phyloP scores from a whole-genome alignment of 2,797 vertebrate species.

The Steatocranus sp. region DNA sequence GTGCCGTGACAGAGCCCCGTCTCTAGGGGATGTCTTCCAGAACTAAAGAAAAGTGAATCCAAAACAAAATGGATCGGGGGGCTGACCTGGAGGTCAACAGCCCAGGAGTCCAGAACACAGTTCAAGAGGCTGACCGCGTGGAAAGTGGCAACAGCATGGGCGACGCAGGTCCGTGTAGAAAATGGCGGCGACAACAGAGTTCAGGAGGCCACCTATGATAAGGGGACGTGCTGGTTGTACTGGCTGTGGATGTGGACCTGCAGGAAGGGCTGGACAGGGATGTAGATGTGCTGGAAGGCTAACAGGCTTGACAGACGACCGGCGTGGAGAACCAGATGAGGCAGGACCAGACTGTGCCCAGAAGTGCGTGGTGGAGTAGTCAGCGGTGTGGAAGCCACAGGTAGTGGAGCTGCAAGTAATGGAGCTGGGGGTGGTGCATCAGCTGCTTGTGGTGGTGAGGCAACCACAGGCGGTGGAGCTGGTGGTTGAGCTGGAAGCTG shows the following conservation, averaged over 20 bases:
- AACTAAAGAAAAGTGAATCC: background rate
- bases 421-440: background rate
- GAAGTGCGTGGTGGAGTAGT: background rate
- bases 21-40: background rate
- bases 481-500: background rate
- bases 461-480: background rate
- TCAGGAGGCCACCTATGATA: background rate
- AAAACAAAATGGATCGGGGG: background rate
- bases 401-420: background rate
- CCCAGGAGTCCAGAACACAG: background rate
- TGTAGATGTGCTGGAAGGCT: background rate
- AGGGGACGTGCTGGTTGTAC: background rate
- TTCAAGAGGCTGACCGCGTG: background rate
- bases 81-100: background rate
- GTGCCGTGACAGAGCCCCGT: background rate
- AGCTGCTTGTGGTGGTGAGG: background rate
- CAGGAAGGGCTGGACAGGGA: background rate
- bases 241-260: background rate
- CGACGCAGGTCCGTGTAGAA: background rate
- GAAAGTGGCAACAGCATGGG: background rate
- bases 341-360: background rate
- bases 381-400: accelerated
- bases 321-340: background rate
- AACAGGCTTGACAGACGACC: background rate
- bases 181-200: background rate